Evolutionary conservation across 2,797 vertebrate genomes (phyloP), one percentile per base, ranked within the genome.

Genomic region (Dryobates pubescens): DNA sequence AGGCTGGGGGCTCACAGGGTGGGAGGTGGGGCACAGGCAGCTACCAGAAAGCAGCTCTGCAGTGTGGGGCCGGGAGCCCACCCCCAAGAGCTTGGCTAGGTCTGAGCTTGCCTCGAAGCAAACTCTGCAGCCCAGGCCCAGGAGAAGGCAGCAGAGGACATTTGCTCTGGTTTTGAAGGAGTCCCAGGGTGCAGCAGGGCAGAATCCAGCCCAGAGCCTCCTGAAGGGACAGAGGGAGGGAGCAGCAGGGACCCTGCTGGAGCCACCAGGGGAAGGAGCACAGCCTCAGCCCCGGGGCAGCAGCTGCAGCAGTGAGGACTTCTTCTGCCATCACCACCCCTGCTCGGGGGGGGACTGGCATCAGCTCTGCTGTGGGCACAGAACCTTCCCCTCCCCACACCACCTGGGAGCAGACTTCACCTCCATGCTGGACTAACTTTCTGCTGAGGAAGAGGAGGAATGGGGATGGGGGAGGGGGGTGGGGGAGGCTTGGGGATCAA

Each of bases 401-500:
- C 6, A 36, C 65, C 54, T 16, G 22, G 69, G 49, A 16, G 61
- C 10, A 6, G 12, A 34, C n/a, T 79, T 32, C 73, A 69, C 43
- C 77, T 36, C 64, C 23, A 2, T 36, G 18, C 61, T 63, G 84
- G 26, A 82, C 49, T 2, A 22, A 45, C 10, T 38, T 57, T 57
- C 64, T 11, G 5, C n/a, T 8, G 30, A 74, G 74, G 38, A 57
- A 47, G 26, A 29, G 17, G 24, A 12, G 34, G 22, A 64, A 36
- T 1, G 0, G 17, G 38, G 9, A 5, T 6, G 0, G 24, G 0
- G n/a, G 8, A 11, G 12, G 34, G 34, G 9, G 5, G 5, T 0
- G 22, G 0, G 0, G n/a, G 10, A 11, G 12, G n/a, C 17, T 17
- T 15, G 57, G 92, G 36, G 59, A 32, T 6, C 22, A 7, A 7